Evolutionary conservation across 1,140 invertebrate genomes (phyloP).

Genomic region (Aphidius gifuensis): DNA sequence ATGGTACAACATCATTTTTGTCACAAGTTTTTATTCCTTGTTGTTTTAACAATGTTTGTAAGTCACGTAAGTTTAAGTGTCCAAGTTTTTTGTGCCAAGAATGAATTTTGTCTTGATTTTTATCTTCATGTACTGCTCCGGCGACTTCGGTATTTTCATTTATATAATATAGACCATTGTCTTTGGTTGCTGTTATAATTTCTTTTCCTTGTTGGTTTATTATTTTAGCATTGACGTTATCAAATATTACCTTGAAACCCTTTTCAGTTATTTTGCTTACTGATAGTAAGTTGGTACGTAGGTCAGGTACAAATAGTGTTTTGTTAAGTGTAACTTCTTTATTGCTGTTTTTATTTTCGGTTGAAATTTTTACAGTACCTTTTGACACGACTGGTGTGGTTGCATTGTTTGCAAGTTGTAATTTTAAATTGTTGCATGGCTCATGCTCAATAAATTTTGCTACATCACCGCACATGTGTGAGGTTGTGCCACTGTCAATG

Average conservation of each 20-base stretch:
- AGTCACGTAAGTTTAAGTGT: slow-evolving; percentile 26
- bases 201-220: no score
- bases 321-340: no score
- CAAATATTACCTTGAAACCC: no score
- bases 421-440: slow-evolving; percentile 6
- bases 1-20: slow-evolving; percentile 20
- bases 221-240: no score
- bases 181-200: no score
- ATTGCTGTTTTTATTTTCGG: no score
- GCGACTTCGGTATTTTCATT: no score
- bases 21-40: slow-evolving; percentile 18
- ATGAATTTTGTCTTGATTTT: background rate
- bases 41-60: slow-evolving; percentile 16
- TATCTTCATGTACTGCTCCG: no score
- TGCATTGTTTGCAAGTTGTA: slow-evolving; percentile 17
- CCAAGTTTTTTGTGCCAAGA: slow-evolving; percentile 18
- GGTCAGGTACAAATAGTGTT: no score
- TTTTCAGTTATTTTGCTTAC: no score
- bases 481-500: slow-evolving; percentile 19
- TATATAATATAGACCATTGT: no score
- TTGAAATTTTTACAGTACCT: background rate
- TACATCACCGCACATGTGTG: slow-evolving; percentile 18
- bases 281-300: no score
- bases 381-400: slow-evolving; percentile 8
- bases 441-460: slow-evolving; percentile 13